Base-by-base conservation (phyloP, 2,797 vertebrate species). In the Melanotaenia trifasciata region DNA sequence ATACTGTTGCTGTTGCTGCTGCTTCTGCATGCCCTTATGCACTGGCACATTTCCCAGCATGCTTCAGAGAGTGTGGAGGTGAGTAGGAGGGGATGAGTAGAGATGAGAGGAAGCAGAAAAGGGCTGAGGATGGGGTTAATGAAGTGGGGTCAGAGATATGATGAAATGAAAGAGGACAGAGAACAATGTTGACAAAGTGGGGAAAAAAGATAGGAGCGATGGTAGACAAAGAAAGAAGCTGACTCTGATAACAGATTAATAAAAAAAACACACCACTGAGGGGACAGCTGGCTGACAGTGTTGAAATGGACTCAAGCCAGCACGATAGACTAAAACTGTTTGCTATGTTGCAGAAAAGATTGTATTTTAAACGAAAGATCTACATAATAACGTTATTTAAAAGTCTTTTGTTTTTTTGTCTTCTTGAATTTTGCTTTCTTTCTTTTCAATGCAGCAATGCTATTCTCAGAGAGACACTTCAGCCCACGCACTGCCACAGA, bases 401-500 rank as follows among this genome's bases (percentile, higher is more conserved):
- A 73, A 4, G 0, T 63, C 14, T 16, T 18, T 58, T 51, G 22
- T 58, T 51, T 67, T 51, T 71, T 58, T 57, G 16, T 60, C 53
- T 28, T 58, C 58, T 78, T 56, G 8, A 64, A 64, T 35, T 66
- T 59, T n/a, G n/a, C 12, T 45, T 67, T 67, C 53, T 72, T 33
- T 87, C 57, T 79, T 81, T 78, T 76, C 78, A 74, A 50, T 86
- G 83, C 85, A 85, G 86, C 88, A 87, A 72, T 77, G 87, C 80
- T 91, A 84, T 92, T 91, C 84, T 86, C 72, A 90, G 88, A 84
- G 80, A 87, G 85, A 85, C 54, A 66, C 81, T 85, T 67, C 80
- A 84, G 74, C 91, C 92, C 91, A 93, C 92, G 71, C 90, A 54
- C 74, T 54, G 76, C 78, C 76, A 22, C 68, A 58, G 64, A 22